Percentiles rank a stretch among this genome's conserved stretches.
phyloP scores from a whole-genome alignment of 2,797 vertebrate species.

The Parauchenoglanis punctatus region DNA sequence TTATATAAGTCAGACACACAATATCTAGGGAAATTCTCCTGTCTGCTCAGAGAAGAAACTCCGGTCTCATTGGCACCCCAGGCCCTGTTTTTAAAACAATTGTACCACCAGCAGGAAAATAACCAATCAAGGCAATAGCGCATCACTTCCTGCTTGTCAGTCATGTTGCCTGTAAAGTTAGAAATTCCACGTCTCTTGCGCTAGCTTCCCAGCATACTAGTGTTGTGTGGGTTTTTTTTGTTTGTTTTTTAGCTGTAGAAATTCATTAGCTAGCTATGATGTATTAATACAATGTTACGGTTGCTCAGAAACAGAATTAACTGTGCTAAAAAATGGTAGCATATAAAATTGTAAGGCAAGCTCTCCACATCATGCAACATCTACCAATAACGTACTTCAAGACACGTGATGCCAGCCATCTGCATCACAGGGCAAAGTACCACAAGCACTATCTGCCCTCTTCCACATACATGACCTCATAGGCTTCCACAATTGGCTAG shows the following conservation, averaged over 20 bases:
- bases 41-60: not conserved
- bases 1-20: not conserved
- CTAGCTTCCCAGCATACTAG: not conserved
- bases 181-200: not conserved
- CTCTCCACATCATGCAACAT: not conserved
- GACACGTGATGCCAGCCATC: not conserved
- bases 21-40: not conserved
- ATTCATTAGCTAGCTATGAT: not conserved
- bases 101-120: not conserved
- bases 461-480: not conserved
- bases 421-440: not conserved
- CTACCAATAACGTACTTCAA: not conserved
- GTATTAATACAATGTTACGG: not conserved
- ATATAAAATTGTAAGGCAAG: no score
- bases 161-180: not conserved
- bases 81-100: not conserved
- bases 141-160: constrained; percentile 3
- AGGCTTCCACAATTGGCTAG: not conserved
- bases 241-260: not conserved
- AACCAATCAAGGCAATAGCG: not conserved
- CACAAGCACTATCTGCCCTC: not conserved
- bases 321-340: not conserved
- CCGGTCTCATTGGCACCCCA: not conserved
- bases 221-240: not conserved
- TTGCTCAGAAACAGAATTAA: not conserved